These are phyloP conservation scores for Petrosia ficiformis DNA, from an alignment of 37 sponge, comb jelly and placozoan species.

Conservation along the genomic window DNA sequence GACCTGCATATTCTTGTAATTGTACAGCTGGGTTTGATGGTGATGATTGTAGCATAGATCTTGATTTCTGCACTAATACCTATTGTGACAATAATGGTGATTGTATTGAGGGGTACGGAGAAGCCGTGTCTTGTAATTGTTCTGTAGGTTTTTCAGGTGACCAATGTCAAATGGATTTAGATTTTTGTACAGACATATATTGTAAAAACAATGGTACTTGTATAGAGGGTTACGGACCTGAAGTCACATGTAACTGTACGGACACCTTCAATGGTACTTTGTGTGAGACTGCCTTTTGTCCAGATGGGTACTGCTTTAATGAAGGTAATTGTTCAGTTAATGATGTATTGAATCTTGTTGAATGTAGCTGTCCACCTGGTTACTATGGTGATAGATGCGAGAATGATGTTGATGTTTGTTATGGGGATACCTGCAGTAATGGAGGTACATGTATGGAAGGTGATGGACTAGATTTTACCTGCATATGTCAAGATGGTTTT, in stretches of 20 bases:
- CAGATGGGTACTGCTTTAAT: constrained; percentile 23
- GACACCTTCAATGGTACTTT: constrained; percentile 38
- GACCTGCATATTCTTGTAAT: constrained; percentile 28
- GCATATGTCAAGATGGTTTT: constrained; percentile 17
- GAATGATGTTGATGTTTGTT: constrained; percentile 9
- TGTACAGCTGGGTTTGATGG: constrained; percentile 24
- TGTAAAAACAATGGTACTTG: constrained; percentile 41
- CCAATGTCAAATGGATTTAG: constrained; percentile 42
- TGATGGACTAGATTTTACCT: constrained; percentile 10
- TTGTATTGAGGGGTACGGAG: constrained; percentile 24
- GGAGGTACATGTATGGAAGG: constrained; percentile 40
- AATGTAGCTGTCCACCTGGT: not conserved
- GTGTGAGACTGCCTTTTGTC: constrained; percentile 46
- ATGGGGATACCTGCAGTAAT: constrained; percentile 11
- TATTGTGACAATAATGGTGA: constrained; percentile 32
- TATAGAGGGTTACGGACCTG: constrained; percentile 7
- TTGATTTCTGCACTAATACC: not conserved
- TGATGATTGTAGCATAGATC: constrained; percentile 27
- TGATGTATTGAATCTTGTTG: not conserved
- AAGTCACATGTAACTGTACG: constrained; percentile 10
- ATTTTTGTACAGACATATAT: constrained; percentile 13
- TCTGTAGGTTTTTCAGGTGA: constrained; percentile 44
- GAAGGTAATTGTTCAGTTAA: constrained; percentile 31
- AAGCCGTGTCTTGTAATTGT: constrained; percentile 26
- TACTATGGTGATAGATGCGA: constrained; percentile 16